Percentiles rank a stretch among this genome's conserved stretches.
These are phyloP conservation scores for Rhadinocentrus ornatus DNA, from an alignment of 2,797 vertebrate species.

Conservation along the genomic window DNA sequence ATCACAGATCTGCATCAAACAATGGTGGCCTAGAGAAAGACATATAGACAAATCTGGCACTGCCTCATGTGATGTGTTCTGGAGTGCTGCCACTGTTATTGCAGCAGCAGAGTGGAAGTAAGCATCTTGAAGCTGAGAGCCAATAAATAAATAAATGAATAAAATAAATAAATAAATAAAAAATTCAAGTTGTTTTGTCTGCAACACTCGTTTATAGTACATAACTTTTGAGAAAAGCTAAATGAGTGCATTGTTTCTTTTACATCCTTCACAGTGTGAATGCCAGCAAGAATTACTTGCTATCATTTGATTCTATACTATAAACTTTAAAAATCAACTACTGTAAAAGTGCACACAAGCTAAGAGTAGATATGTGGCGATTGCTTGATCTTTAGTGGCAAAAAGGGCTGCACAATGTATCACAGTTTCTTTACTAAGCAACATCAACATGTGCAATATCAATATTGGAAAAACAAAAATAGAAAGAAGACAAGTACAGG, in stretches of 20 bases:
- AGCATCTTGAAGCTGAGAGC: neutral
- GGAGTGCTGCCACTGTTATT: neutral
- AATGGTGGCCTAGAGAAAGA: constrained; percentile 25
- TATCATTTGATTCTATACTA: neutral
- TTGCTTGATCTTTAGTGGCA: too few species aligned
- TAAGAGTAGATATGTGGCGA: too few species aligned
- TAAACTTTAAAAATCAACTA: neutral
- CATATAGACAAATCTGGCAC: constrained; percentile 33
- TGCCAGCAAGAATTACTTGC: neutral
- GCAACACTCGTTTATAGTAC: neutral
- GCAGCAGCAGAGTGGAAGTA: neutral
- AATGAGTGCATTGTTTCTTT: neutral
- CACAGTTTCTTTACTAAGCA: too few species aligned
- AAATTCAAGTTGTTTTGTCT: constrained; percentile 5
- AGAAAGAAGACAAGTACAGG: too few species aligned
- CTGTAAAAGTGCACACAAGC: too few species aligned
- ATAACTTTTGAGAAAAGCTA: rapidly evolving
- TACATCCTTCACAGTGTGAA: neutral
- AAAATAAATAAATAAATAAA: neutral
- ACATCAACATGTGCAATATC: too few species aligned
- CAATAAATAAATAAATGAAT: neutral
- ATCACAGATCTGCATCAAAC: constrained; percentile 41
- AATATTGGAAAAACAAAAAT: too few species aligned
- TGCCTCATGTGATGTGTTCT: constrained; percentile 1
- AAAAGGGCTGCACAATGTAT: too few species aligned